Base-by-base conservation (phyloP, 2,113 vertebrate species). In the Elgaria multicarinata region DNA sequence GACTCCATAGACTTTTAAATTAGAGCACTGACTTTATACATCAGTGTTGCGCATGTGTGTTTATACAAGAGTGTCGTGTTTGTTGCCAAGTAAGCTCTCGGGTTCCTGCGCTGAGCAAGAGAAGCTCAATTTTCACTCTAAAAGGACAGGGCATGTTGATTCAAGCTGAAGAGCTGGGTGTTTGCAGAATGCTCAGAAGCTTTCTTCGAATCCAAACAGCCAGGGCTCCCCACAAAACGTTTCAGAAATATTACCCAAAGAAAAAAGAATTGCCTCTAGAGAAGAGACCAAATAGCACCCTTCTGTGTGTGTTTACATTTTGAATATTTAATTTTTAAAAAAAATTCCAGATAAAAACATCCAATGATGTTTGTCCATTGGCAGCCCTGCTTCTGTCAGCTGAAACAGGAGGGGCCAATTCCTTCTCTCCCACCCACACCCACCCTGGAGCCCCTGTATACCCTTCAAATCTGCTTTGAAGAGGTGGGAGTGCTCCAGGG, bases 51-150 rank as follows among this genome's bases (percentile, higher is more conserved):
- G 39, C n/a, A 4, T 76, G 13, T 74, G 71, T 36, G 22, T 44
- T 24, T 42, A 20, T 42, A 77, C 75, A 77, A 42, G 18, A 46
- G 75, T n/a, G 69, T 36, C 28, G 2, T 88, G 39, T 14, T 0
- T 88, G 66, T 89, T 87, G 39, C 71, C 72, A 89, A 85, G n/a
- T 89, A 77, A 87, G 7, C 92, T 90, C 92, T 90, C 86, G 82
- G 87, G 88, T 78, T 78, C 62, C 84, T 8, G 62, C 42, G 20
- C 44, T 66, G 67, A 78, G 85, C 77, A 90, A 92, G 69, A 82
- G 89, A 85, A 86, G 85, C 86, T 95, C 2, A 0, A 80, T 83
- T 94, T 95, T 91, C 91, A 44, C 24, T 71, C 39, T 80, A 44
- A 66, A 92, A 93, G 76, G 7, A 50, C 9, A 28, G 44, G 26